Conservation (phyloP, 1,140 invertebrate species). For the Meloidogyne hapla region DNA sequence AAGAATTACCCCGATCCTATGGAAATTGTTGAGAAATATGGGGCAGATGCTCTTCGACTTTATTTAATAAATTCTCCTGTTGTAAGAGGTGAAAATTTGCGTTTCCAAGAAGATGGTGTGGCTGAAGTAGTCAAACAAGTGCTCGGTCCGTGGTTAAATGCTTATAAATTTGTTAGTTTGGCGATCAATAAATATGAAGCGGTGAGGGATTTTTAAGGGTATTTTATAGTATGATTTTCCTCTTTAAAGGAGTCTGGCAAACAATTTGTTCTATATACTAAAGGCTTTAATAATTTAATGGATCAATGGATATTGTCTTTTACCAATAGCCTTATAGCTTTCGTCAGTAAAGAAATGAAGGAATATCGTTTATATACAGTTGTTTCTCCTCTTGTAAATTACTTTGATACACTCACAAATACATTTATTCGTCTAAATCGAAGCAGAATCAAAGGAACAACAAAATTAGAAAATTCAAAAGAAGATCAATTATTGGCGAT, state of each 20-base stretch:
- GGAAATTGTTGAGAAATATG: conserved; percentile 85
- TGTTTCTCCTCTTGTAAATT: conserved; percentile 85
- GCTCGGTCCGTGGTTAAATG: conserved; percentile 98
- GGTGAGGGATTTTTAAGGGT: conserved; percentile 63
- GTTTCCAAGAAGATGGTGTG: conserved; percentile 96
- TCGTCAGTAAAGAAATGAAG: conserved; percentile 86
- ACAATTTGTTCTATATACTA: conserved; percentile 40
- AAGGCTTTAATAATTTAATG: conserved; percentile 77
- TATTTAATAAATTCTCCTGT: conserved; percentile 98
- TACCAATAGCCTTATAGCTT: conserved; percentile 84
- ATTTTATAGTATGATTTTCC: neutral
- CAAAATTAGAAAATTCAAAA: conserved; percentile 69
- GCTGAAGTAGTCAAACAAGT: conserved; percentile 94
- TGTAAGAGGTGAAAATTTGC: conserved; percentile 89
- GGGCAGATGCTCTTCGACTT: conserved; percentile 87
- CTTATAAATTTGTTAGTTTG: conserved; percentile 90
- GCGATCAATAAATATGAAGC: conserved; percentile 81
- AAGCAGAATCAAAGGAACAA: conserved; percentile 75
- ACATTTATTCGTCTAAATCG: conserved; percentile 98
- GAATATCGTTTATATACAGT: conserved; percentile 92
- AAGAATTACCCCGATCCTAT: conserved; percentile 98
- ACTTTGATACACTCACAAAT: conserved; percentile 94
- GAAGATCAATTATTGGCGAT: conserved; percentile 81
- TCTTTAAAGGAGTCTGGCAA: conserved; percentile 40
- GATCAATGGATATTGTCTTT: conserved; percentile 96